Percentiles rank a stretch among this genome's conserved stretches.
Evolutionary conservation across 2,113 vertebrate species (phyloP).

Genomic region (Leptobrachium leishanense): DNA sequence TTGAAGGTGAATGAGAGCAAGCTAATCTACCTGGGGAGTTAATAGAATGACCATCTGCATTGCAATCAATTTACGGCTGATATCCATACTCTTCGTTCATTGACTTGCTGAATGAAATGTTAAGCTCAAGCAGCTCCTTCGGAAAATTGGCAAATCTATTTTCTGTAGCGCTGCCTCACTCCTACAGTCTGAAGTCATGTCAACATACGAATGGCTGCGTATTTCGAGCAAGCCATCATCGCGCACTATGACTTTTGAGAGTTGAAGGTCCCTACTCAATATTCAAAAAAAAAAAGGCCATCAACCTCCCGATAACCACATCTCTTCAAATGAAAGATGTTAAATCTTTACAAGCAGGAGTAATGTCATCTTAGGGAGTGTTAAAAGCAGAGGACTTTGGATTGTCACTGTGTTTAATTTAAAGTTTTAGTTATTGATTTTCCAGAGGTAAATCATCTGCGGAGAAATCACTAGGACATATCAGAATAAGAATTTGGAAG

Average conservation of each 20-base stretch:
- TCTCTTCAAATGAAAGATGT: no score
- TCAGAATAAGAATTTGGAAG: no score
- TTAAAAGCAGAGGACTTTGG: no score
- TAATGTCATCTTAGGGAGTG: no score
- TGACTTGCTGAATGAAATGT: not conserved
- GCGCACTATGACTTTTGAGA: slow-evolving; percentile 11
- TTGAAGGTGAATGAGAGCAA: slow-evolving; percentile 44
- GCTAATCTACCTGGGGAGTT: slow-evolving; percentile 46
- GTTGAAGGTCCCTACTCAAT: slow-evolving; percentile 7
- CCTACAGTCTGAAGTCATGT: slow-evolving; percentile 36
- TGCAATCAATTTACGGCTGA: slow-evolving; percentile 26
- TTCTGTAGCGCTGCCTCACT: slow-evolving; percentile 20
- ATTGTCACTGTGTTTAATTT: no score
- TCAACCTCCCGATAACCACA: no score
- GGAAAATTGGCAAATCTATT: slow-evolving; percentile 18
- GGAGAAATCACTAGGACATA: no score
- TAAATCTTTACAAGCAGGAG: no score
- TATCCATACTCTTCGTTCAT: slow-evolving; percentile 29
- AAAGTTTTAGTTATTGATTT: no score
- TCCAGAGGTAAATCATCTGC: no score
- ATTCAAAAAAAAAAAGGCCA: not conserved
- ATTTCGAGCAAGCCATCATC: slow-evolving; percentile 1
- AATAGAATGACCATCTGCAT: slow-evolving; percentile 39
- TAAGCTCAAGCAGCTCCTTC: slow-evolving; percentile 21
- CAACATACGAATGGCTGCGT: slow-evolving; percentile 11